These are phyloP conservation scores for Eupithecia centaureata DNA, from an alignment of 2,888 invertebrate species.

Conservation along the genomic window DNA sequence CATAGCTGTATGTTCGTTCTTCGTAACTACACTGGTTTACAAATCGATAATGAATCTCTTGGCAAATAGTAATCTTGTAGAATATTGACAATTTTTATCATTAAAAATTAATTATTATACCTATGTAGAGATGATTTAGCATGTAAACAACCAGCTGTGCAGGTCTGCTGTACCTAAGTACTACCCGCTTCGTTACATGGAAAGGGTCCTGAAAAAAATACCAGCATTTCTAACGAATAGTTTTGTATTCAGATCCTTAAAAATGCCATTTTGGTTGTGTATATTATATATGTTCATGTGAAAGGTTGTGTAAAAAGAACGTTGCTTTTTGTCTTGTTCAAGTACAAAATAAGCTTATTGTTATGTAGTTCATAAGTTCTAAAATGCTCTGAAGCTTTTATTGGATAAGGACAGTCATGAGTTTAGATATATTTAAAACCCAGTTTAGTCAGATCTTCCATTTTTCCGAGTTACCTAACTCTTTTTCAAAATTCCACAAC, in stretches of 20 bases:
- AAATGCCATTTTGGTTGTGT: neutral
- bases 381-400: neutral
- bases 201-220: no score
- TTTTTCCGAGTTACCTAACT: neutral
- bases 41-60: no score
- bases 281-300: neutral
- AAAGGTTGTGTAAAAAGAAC: slow-evolving; percentile 10
- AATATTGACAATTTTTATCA: no score
- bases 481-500: neutral
- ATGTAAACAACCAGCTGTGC: neutral
- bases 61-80: no score
- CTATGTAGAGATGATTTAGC: no score
- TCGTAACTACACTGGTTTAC: no score
- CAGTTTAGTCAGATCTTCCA: neutral
- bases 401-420: neutral
- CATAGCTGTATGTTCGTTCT: no score
- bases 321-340: slow-evolving; percentile 12
- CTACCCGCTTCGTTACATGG: neutral
- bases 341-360: slow-evolving; percentile 11
- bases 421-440: neutral
- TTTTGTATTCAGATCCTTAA: neutral
- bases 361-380: slow-evolving; percentile 15
- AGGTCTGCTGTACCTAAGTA: no score
- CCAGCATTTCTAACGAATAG: no score
- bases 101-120: no score